Evolutionary conservation across 2,888 invertebrate species (phyloP), one percentile per base, ranked within the genome.

Genomic region (Lasioglossum villosulum): DNA sequence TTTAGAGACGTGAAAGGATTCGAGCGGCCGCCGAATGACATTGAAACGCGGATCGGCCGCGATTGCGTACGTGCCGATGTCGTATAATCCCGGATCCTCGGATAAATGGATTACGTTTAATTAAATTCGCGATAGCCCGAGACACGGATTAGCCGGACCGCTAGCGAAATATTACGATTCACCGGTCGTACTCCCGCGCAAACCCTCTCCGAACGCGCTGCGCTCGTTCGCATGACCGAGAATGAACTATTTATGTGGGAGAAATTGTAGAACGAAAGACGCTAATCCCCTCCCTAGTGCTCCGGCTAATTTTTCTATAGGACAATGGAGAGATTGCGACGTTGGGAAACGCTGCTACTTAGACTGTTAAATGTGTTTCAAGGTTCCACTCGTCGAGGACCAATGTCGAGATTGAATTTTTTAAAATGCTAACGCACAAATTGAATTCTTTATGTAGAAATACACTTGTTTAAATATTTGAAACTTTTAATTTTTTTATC

Each of bases 101-200:
- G 70, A 59, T 80, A 86, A 83, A 86, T 80, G 86, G 86, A 86
- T 86, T 86, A 86, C 74, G 59, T 80, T 77, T 86, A 86, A 86
- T 86, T 80, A 80, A 86, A 86, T 83, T 86, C 86, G 68, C 78
- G 72, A 72, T 68, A 48, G 42, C 80, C 23, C 19, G 72, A 78
- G 72, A 78, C 71, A 6, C 23, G 75, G 79, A 80, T 76, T 80
- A 79, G 73, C 56, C 73, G 59, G 27, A 79, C 59, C 42, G 68
- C 72, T 48, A 59, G 30, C 63, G 56, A 78, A 83, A 84, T 84
- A 84, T 83, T 85, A 68, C 4, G 39, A 23, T 72, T 19, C 37
- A 16, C n/a, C 16, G 30, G 23, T 23, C 52, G 10, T n/a, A 3
- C 23, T 52, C 8, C 52, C n/a, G 52, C 10, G 52, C 52, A 10